Conservation (phyloP, 2,797 vertebrate genomes). For the Lepilemur septentrionalis region DNA sequence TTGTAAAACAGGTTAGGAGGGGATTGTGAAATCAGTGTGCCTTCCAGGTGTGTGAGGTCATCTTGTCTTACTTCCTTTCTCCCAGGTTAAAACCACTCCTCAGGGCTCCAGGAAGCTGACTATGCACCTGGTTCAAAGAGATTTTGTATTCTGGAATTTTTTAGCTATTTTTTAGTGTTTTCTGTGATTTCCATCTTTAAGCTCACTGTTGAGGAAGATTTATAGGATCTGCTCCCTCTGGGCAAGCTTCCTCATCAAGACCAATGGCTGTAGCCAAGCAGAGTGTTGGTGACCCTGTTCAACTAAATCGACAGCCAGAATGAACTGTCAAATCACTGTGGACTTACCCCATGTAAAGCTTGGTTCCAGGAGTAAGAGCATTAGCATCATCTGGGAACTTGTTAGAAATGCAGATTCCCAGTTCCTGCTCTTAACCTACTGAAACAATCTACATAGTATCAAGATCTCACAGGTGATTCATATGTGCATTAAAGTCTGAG, state of each 20-base stretch:
- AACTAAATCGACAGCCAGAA: not conserved
- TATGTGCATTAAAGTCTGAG: not conserved
- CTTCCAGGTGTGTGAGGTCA: constrained; percentile 56
- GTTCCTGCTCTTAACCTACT: not conserved
- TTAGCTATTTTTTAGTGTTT: not conserved
- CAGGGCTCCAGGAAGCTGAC: constrained; percentile 33
- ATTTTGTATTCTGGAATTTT: constrained; percentile 32
- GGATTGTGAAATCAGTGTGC: constrained; percentile 50
- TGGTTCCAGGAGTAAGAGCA: not conserved
- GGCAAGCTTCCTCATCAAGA: not conserved
- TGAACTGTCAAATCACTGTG: not conserved
- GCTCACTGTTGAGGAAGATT: not conserved
- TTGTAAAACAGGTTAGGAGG: constrained; percentile 45
- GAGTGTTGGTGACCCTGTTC: not conserved
- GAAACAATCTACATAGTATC: not conserved
- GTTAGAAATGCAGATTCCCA: not conserved
- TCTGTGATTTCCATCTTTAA: not conserved
- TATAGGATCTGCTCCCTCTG: not conserved
- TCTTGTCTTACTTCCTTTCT: not conserved
- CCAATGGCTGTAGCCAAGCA: too few relatives aligned
- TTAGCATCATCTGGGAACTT: not conserved
- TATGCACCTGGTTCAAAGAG: not conserved
- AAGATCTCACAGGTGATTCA: not conserved
- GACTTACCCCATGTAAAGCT: not conserved
- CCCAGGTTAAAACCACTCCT: constrained; percentile 19